Percentiles rank a stretch among this genome's conserved stretches.
phyloP scores from a whole-genome alignment of 2,113 vertebrate species.

The Carettochelys insculpta region DNA sequence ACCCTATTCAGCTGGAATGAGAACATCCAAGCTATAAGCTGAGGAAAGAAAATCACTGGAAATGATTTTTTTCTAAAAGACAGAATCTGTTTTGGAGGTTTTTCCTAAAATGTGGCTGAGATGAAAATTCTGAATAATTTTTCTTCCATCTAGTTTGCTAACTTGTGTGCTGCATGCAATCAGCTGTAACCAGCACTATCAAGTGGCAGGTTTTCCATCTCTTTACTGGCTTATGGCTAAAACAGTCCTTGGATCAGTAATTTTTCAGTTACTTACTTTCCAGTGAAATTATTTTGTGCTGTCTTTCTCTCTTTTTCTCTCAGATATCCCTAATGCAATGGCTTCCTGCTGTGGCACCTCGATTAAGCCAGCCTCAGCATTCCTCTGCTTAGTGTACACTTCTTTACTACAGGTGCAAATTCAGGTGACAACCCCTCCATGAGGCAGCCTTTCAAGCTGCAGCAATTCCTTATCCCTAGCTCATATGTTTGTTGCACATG shows the following conservation, averaged over 20 bases:
- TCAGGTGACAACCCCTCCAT: not conserved
- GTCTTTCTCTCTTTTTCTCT: not conserved
- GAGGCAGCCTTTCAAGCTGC: not conserved
- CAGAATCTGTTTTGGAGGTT: constrained; percentile 35
- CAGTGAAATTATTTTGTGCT: constrained; percentile 52
- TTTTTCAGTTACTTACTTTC: constrained; percentile 23
- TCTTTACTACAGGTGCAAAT: not conserved
- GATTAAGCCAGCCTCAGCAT: not conserved
- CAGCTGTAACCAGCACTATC: constrained; percentile 69
- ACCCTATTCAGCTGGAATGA: constrained; percentile 60
- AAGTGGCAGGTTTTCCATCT: constrained; percentile 68
- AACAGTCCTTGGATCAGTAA: constrained; percentile 20
- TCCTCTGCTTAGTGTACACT: not conserved
- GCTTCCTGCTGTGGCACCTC: not conserved
- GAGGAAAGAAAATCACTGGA: constrained; percentile 58
- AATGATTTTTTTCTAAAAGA: constrained; percentile 62
- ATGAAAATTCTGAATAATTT: constrained; percentile 47
- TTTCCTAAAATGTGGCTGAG: constrained; percentile 68
- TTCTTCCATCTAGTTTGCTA: constrained; percentile 36
- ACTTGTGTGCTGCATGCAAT: constrained; percentile 47
- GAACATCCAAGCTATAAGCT: constrained; percentile 20
- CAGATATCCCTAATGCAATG: not conserved
- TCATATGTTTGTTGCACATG: not conserved
- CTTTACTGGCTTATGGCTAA: constrained; percentile 53
- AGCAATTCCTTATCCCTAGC: not conserved